Evolutionary conservation across 2,113 vertebrate genomes (phyloP).

Genomic region (Neolamprologus brichardi): DNA sequence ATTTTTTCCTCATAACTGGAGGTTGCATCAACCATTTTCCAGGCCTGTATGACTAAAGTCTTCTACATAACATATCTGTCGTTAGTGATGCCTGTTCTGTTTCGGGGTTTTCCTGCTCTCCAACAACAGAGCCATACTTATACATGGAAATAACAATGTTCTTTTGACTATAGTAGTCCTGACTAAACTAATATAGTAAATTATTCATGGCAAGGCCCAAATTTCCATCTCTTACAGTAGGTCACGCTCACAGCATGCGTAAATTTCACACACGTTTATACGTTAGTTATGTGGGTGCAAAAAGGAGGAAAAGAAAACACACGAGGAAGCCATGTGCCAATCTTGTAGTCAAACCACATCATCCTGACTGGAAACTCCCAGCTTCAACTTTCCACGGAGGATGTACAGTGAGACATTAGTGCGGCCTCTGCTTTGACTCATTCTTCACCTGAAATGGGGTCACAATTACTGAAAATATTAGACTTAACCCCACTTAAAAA

Average conservation of each 20-base stretch:
- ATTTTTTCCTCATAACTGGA: neutral
- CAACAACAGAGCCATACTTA: neutral
- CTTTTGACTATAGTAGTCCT: neutral
- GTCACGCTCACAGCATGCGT: neutral
- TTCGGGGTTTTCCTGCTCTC: neutral
- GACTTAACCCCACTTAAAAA: neutral
- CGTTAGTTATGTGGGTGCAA: constrained; percentile 31
- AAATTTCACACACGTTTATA: constrained; percentile 52
- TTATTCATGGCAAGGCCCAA: neutral
- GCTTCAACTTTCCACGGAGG: constrained; percentile 44
- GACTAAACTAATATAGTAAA: neutral
- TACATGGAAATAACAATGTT: neutral
- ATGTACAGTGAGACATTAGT: neutral
- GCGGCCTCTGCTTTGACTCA: constrained; percentile 17
- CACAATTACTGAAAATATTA: neutral
- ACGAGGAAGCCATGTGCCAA: constrained; percentile 10
- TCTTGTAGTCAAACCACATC: constrained; percentile 7
- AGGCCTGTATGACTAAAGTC: neutral
- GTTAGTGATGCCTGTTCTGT: neutral
- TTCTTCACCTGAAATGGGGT: constrained; percentile 4
- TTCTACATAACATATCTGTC: neutral
- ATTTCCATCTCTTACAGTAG: constrained; percentile 31
- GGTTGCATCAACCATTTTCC: neutral
- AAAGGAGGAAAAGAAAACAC: neutral
- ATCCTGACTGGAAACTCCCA: constrained; percentile 49